A percentile compares a stretch with the other conserved stretches of the same genome.
phyloP scores from a whole-genome alignment of 2,888 invertebrate genomes.

The Clistopyga incitator region DNA sequence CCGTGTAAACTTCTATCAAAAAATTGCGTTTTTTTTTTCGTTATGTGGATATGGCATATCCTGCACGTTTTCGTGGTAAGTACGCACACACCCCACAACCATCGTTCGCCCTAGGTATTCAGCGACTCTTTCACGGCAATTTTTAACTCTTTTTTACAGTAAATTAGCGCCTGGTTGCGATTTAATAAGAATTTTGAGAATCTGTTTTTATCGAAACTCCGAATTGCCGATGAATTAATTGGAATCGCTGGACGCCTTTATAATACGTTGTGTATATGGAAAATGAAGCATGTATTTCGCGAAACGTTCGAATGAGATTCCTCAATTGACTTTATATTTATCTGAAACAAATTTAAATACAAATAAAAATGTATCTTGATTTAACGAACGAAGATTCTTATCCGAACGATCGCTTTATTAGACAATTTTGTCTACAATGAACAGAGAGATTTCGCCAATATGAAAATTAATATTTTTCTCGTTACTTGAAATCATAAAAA shows the following conservation, averaged over 20 bases:
- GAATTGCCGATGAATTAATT: slow-evolving; percentile 17
- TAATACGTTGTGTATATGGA: slow-evolving; percentile 72
- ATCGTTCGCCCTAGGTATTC: slow-evolving; percentile 81
- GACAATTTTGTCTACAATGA: slow-evolving; percentile 73
- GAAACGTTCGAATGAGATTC: slow-evolving; percentile 72
- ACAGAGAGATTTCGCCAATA: slow-evolving; percentile 76
- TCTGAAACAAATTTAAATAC: background rate
- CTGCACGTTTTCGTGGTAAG: slow-evolving; percentile 77
- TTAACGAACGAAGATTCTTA: slow-evolving; percentile 40
- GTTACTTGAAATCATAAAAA: background rate
- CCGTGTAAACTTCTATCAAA: background rate
- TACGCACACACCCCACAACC: slow-evolving; percentile 83
- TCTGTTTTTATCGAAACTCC: background rate
- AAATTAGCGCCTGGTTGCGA: background rate
- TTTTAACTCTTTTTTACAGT: background rate
- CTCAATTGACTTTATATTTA: background rate
- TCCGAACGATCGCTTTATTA: slow-evolving; percentile 70
- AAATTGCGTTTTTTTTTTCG: background rate
- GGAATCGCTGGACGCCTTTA: slow-evolving; percentile 76
- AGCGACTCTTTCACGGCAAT: slow-evolving; percentile 77
- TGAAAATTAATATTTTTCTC: slow-evolving; percentile 19
- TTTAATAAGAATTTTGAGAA: background rate
- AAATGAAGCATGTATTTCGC: slow-evolving; percentile 75
- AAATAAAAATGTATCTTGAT: background rate
- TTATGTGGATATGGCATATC: background rate